These are phyloP conservation scores for Mylabris sibirica DNA, from an alignment of 2,888 invertebrate species.

Conservation along the genomic window DNA sequence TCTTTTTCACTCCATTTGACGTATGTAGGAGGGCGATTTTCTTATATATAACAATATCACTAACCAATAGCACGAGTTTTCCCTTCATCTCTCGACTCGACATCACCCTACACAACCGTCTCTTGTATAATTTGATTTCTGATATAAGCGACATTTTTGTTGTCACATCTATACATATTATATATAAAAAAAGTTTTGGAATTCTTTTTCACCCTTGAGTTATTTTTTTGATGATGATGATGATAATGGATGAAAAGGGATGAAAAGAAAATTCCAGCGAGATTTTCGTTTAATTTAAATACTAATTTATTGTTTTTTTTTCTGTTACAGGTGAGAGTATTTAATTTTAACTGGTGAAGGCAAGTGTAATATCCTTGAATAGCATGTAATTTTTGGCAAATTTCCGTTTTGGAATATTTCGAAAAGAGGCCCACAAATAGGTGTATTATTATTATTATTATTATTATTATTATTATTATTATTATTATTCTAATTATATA, in stretches of 20 bases:
- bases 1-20: conserved; percentile 20
- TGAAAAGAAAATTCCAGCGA: background rate
- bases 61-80: conserved; percentile 3
- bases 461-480: no score
- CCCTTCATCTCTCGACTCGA: background rate
- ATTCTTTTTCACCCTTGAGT: no score
- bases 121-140: conserved; percentile 21
- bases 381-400: conserved; percentile 16
- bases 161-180: background rate
- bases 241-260: no score
- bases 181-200: background rate
- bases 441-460: background rate
- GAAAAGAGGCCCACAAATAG: conserved; percentile 11
- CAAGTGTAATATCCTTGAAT: conserved; percentile 23
- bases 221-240: no score
- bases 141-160: background rate
- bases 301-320: conserved; percentile 3
- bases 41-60: conserved; percentile 20
- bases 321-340: conserved; percentile 29
- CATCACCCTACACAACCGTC: background rate
- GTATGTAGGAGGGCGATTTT: conserved; percentile 17
- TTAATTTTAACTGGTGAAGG: conserved; percentile 14
- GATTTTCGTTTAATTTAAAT: background rate
- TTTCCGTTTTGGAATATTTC: conserved; percentile 23
- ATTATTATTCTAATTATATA: background rate